These are phyloP conservation scores for Sanderia malayensis DNA, from an alignment of 30 jellyfish, hydroid and myxozoan genomes.

Conservation along the genomic window DNA sequence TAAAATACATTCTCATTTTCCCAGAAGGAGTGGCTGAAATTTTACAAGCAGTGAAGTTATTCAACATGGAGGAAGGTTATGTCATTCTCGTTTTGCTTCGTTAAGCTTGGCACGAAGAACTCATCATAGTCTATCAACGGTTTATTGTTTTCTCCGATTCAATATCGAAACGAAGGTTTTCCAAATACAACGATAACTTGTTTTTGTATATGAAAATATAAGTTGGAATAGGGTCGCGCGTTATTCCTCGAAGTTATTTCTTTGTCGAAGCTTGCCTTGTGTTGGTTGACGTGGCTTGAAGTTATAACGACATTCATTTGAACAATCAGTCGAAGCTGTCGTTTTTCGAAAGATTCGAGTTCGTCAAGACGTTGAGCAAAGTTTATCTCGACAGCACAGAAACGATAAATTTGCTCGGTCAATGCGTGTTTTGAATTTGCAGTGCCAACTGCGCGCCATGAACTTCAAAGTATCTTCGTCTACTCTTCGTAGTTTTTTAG, in stretches of 20 bases:
- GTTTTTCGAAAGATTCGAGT: background rate
- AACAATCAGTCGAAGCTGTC: background rate
- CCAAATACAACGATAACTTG: too few relatives aligned
- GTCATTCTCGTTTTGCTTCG: conserved; percentile 15
- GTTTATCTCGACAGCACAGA: too few relatives aligned
- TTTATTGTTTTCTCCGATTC: too few relatives aligned
- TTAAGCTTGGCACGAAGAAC: background rate
- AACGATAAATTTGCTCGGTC: background rate
- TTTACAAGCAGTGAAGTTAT: conserved; percentile 4
- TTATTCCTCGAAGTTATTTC: background rate
- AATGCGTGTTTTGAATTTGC: background rate
- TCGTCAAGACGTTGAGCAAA: too few relatives aligned
- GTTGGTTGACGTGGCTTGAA: conserved; percentile 6
- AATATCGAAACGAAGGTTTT: too few relatives aligned
- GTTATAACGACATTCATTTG: conserved; percentile 3
- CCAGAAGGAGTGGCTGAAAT: conserved; percentile 55
- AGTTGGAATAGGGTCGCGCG: too few relatives aligned
- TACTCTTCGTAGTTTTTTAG: background rate
- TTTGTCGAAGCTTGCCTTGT: conserved; percentile 3
- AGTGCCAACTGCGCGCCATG: conserved; percentile 15
- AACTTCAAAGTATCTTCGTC: background rate
- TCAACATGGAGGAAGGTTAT: conserved; percentile 51
- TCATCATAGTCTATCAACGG: too few relatives aligned
- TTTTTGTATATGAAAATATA: too few relatives aligned
- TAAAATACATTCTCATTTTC: conserved; percentile 37